phyloP scores from a whole-genome alignment of 2,113 vertebrate species.

The Otis tarda region DNA sequence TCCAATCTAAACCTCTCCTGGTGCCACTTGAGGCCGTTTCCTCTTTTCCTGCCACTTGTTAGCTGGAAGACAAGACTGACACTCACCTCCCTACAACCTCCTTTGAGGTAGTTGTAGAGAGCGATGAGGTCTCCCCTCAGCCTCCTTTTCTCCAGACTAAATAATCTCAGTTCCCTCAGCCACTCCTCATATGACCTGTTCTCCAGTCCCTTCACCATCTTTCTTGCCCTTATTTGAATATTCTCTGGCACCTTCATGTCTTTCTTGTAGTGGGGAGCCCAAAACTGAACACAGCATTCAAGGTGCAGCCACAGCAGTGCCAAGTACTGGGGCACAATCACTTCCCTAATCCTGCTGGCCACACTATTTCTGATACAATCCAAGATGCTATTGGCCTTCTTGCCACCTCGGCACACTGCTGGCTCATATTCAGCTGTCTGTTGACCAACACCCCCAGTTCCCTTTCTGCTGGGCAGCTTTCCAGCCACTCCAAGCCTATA shows the following conservation, averaged over 20 bases:
- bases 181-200: background rate
- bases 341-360: background rate
- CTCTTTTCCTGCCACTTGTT: background rate
- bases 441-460: background rate
- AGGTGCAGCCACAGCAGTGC: background rate
- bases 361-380: fast-evolving
- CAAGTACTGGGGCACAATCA: fast-evolving
- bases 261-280: background rate
- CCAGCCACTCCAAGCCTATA: background rate
- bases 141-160: background rate
- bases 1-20: background rate
- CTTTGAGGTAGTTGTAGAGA: background rate
- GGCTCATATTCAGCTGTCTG: background rate
- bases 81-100: fast-evolving
- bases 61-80: background rate
- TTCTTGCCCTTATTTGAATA: background rate
- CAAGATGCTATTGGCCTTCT: background rate
- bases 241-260: background rate
- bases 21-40: background rate
- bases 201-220: background rate
- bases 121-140: background rate
- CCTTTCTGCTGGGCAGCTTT: background rate
- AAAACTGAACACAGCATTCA: fast-evolving
- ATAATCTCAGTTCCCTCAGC: background rate
- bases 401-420: background rate